phyloP scores from a whole-genome alignment of 2,888 invertebrate genomes.

The Hypena proboscidalis region DNA sequence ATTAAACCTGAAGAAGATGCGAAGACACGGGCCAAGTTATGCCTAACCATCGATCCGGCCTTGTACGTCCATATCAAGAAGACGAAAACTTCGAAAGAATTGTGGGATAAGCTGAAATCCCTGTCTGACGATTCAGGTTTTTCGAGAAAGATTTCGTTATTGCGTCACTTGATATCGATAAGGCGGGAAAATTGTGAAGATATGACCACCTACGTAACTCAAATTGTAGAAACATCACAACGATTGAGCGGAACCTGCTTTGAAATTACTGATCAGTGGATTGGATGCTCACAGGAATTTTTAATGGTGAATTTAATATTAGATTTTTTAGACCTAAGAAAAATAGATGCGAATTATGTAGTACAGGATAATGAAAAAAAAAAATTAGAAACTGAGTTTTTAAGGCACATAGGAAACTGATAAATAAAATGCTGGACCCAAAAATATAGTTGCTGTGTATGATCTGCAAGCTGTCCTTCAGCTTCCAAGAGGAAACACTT shows the following conservation, averaged over 20 bases:
- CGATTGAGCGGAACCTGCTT: conserved; percentile 6
- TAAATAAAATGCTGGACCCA: no score
- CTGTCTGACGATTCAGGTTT: not conserved
- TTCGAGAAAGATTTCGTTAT: not conserved
- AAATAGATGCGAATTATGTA: no score
- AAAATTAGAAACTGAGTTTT: no score
- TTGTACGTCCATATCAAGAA: conserved; percentile 20
- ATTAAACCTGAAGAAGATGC: conserved; percentile 1
- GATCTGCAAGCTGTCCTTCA: no score
- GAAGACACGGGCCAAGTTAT: conserved; percentile 16
- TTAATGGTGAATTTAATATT: no score
- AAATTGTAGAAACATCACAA: conserved; percentile 2
- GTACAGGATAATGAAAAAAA: no score
- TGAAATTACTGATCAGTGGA: conserved; percentile 8
- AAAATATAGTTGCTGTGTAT: no score
- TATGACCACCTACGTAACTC: conserved; percentile 5
- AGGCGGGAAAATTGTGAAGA: conserved; percentile 3
- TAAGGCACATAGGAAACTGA: no score
- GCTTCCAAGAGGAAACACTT: no score
- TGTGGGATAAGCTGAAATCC: conserved; percentile 27
- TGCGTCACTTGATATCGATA: not conserved
- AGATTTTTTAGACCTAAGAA: no score
- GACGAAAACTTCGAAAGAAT: conserved; percentile 29
- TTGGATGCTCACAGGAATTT: no score
- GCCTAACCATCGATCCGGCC: conserved; percentile 15